Conservation (phyloP, 2,888 invertebrate species). For the Drosophila atroscutellata region DNA sequence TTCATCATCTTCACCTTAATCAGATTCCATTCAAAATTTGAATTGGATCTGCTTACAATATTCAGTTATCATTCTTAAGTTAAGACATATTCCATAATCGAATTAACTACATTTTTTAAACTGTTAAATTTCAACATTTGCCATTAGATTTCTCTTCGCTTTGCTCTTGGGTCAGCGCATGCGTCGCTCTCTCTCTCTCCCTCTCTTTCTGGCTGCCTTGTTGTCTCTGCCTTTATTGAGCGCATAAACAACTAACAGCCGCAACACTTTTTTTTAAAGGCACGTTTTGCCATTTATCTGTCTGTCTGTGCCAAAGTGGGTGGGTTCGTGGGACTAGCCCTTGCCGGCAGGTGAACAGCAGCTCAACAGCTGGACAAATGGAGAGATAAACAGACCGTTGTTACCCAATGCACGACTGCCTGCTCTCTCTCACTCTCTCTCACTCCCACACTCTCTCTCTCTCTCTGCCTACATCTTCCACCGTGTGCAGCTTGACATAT, state of each 20-base stretch:
- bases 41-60: background rate
- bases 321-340: slow-evolving; percentile 57
- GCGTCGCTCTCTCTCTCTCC: slow-evolving; percentile 5
- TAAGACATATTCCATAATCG: background rate
- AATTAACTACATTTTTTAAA: background rate
- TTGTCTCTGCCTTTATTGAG: slow-evolving; percentile 10
- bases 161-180: slow-evolving; percentile 11
- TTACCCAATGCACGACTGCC: slow-evolving; percentile 15
- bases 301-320: slow-evolving; percentile 31
- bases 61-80: background rate
- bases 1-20: background rate
- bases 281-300: slow-evolving; percentile 59
- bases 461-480: background rate
- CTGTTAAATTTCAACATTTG: background rate
- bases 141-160: slow-evolving; percentile 23
- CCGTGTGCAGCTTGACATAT: slow-evolving; percentile 51
- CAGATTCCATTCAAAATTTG: background rate
- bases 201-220: background rate
- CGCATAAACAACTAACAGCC: slow-evolving; percentile 52
- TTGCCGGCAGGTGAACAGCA: slow-evolving; percentile 57
- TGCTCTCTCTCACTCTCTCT: background rate
- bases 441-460: background rate
- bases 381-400: slow-evolving; percentile 42
- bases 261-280: slow-evolving; percentile 16
- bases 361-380: slow-evolving; percentile 58